Percentiles rank a stretch among this genome's conserved stretches.
Conservation (phyloP, 2,797 vertebrate genomes). For the Vireo griseus region DNA sequence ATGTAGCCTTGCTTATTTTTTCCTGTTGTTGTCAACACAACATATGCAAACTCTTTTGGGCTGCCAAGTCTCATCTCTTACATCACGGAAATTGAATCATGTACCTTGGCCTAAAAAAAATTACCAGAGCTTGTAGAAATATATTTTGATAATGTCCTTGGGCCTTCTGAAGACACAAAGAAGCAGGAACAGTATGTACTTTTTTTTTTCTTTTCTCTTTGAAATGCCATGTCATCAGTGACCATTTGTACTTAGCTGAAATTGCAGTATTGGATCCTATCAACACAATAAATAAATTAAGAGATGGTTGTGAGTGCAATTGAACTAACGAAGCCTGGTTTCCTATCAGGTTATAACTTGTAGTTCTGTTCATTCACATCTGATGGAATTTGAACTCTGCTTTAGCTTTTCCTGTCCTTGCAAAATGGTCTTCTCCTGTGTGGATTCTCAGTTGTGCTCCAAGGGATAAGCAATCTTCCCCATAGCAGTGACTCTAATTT, state of each 20-base stretch:
- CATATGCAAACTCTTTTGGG: background rate
- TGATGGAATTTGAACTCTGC: background rate
- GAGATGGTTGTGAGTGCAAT: background rate
- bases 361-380: background rate
- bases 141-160: background rate
- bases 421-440: background rate
- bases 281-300: conserved; percentile 13
- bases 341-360: background rate
- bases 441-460: background rate
- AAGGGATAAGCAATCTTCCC: background rate
- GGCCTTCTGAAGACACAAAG: background rate
- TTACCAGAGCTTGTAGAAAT: background rate
- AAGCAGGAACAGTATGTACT: background rate
- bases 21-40: background rate
- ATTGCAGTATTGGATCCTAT: background rate
- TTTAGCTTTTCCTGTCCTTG: background rate
- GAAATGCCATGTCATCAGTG: background rate
- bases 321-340: background rate
- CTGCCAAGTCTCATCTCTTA: background rate
- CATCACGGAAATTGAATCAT: background rate
- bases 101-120: background rate
- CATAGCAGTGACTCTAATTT: background rate
- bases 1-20: background rate
- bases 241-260: background rate
- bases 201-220: background rate